Base-by-base conservation (phyloP, 2,888 invertebrate species). In the Reticulitermes lucifugus region DNA sequence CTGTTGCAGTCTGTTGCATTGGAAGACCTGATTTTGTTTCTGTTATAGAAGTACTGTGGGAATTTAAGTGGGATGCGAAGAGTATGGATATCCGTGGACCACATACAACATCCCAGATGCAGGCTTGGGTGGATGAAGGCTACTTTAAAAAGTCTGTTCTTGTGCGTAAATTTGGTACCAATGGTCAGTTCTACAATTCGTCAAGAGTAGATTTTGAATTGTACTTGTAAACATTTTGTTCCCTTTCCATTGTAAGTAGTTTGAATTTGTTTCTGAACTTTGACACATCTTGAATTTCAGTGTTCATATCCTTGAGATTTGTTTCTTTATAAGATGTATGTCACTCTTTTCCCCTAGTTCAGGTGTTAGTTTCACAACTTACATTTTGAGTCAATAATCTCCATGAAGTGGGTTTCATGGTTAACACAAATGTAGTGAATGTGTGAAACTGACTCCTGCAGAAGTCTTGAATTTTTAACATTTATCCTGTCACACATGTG, bases 171-270 rank as follows among this genome's bases (percentile, higher is more conserved):
- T 93, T 93, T 88, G 94, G 94, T 60, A 95, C 95, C 80, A 94
- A 94, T 83, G 93, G 93, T 89, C 93, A 94, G 84, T 98, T 98
- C 91, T 98, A 98, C 90, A 95, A 94, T 83, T 97, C 98, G 2
- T 95, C 94, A 89, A 93, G 98, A 90, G 96, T 98, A 88, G 98
- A 98, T 91, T 98, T 98, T 93, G 98, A 98, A 90, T 92, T 98
- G 87, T 98, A 98, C 91, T 92, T 96, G 90, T 97, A 93, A 91
- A 35, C 70, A 83, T 22, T 70, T 70, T 70, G 6, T 70, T 12
- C 70, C 55, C 12, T 55, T 55, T 14, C 14, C 4, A 1, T 55
- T 55, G 14, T 55, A 18, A 18, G 55, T 55, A 55, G 55, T 18
- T 12, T 55, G 18, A 18, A 18, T 55, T 55, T 55, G 55, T 55